A percentile compares a stretch with the other conserved stretches of the same genome.
Evolutionary conservation across 64 coral and sea anemone species (phyloP).

Genomic region (Dendrophyllia cribrosa): DNA sequence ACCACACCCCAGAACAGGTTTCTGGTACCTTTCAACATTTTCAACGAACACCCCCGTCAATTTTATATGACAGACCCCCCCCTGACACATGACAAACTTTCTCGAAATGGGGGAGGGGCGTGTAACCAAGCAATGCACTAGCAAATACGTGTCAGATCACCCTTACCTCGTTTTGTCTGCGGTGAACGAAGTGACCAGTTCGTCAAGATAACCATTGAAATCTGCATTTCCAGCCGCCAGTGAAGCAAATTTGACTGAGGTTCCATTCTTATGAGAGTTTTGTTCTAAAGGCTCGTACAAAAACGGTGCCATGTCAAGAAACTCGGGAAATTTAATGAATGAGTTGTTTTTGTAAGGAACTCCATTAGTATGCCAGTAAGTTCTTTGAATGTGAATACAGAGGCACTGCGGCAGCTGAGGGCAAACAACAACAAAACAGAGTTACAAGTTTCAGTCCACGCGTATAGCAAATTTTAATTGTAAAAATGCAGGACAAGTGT

Average conservation of each 20-base stretch:
- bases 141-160: too few species aligned
- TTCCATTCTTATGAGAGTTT: neutral
- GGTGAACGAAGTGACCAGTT: neutral
- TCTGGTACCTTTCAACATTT: too few species aligned
- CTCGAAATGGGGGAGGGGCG: too few species aligned
- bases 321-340: constrained; percentile 83
- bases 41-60: too few species aligned
- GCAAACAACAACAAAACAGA: neutral
- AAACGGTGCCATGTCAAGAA: constrained; percentile 80
- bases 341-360: constrained; percentile 89
- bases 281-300: constrained; percentile 64
- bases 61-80: too few species aligned
- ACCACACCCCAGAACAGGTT: too few species aligned
- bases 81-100: too few species aligned
- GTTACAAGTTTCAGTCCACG: too few species aligned
- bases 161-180: constrained; percentile 11
- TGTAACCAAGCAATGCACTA: too few species aligned
- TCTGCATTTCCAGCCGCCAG: neutral
- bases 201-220: constrained; percentile 22
- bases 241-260: neutral
- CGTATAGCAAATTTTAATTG: too few species aligned
- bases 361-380: constrained; percentile 93
- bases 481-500: too few species aligned
- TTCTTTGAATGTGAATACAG: constrained; percentile 92
- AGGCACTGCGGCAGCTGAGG: constrained; percentile 86